phyloP scores from a whole-genome alignment of 2,113 vertebrate species.

The Aphyosemion australe region DNA sequence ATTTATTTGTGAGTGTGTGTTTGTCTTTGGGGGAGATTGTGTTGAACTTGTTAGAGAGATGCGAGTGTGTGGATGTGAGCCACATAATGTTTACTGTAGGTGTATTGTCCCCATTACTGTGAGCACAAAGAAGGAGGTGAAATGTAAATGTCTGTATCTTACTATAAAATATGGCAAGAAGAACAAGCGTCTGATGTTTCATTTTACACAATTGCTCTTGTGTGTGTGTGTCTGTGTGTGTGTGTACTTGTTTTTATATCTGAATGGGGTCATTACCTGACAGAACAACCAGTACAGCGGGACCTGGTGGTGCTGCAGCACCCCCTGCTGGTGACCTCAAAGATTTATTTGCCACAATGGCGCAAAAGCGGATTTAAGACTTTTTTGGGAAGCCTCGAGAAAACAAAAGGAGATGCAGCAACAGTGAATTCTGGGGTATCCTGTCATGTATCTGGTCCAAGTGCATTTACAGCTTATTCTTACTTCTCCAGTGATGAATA shows the following conservation, averaged over 20 bases:
- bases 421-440: too few species aligned
- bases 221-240: not conserved
- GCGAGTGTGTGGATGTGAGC: constrained; percentile 7
- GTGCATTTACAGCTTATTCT: too few species aligned
- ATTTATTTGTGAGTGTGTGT: constrained; percentile 11
- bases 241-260: not conserved
- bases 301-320: too few species aligned
- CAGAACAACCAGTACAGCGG: not conserved
- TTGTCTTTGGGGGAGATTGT: constrained; percentile 27
- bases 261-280: not conserved
- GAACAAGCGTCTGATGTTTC: constrained; percentile 38
- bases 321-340: too few species aligned
- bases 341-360: too few species aligned
- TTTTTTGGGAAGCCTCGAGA: too few species aligned
- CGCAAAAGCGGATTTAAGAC: too few species aligned
- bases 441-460: too few species aligned
- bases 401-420: too few species aligned
- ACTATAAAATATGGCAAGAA: constrained; percentile 79
- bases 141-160: constrained; percentile 79
- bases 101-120: constrained; percentile 73
- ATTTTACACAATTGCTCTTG: constrained; percentile 12
- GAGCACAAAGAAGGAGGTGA: constrained; percentile 79
- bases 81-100: constrained; percentile 59
- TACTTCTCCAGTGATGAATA: too few species aligned
- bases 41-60: not conserved